Evolutionary conservation across 2,797 vertebrate species (phyloP).

Genomic region (Presbytis comata): DNA sequence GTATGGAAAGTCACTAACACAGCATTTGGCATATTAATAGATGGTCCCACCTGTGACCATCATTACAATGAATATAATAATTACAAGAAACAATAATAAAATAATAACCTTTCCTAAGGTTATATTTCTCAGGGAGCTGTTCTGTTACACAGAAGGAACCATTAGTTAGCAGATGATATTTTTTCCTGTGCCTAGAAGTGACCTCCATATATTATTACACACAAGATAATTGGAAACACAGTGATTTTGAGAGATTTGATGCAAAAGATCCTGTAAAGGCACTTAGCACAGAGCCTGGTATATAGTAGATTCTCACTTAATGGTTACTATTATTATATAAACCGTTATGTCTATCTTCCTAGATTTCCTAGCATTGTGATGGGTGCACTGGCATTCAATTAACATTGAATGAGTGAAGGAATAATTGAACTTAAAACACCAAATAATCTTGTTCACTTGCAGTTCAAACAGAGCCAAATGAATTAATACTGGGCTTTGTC

Average conservation of each 20-base stretch:
- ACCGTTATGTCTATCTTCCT: slow-evolving; percentile 1
- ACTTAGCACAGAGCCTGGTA: background rate
- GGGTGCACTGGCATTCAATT: background rate
- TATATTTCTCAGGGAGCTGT: background rate
- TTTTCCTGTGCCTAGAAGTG: background rate
- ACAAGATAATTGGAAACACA: background rate
- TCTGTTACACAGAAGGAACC: background rate
- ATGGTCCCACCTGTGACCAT: background rate
- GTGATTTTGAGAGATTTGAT: background rate
- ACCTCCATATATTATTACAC: background rate
- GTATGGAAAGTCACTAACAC: background rate
- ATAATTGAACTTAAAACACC: slow-evolving; percentile 27
- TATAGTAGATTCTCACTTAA: slow-evolving; percentile 17
- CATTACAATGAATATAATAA: slow-evolving; percentile 6
- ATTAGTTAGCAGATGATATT: slow-evolving; percentile 4
- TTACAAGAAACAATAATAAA: background rate
- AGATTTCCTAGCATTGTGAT: background rate
- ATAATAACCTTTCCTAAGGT: background rate
- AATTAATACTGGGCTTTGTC: background rate
- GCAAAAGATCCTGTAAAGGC: background rate
- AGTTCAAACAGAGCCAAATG: background rate
- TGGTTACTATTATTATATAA: slow-evolving; percentile 1
- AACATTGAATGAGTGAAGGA: background rate
- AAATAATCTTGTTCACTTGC: background rate
- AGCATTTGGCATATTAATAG: background rate